These are phyloP conservation scores for Echinarachnius parma DNA, from an alignment of 53 echinoderm and acorn worm genomes.

Conservation along the genomic window DNA sequence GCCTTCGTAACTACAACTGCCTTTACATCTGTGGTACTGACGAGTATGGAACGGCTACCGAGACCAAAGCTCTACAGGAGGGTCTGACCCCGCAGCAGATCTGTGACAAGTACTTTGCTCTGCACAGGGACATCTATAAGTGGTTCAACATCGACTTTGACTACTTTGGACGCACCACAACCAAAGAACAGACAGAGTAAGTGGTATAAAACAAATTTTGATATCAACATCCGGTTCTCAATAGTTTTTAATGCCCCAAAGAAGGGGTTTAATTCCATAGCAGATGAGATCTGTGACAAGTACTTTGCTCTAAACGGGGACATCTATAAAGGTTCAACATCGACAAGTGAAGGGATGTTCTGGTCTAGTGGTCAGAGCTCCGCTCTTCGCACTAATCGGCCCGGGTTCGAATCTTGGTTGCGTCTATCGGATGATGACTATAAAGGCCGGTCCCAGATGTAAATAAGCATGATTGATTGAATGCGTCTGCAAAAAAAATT, in stretches of 20 bases:
- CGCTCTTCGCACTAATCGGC: no score
- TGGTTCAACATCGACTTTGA: conserved; percentile 98
- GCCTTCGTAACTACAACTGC: conserved; percentile 81
- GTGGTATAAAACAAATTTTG: no score
- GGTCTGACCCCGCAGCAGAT: conserved; percentile 91
- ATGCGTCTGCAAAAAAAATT: no score
- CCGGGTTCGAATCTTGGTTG: no score
- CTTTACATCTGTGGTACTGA: conserved; percentile 98
- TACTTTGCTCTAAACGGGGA: conserved; percentile 81
- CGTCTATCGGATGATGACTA: no score
- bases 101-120: conserved; percentile 89
- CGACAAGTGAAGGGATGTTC: no score
- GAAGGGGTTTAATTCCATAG: conserved; percentile 80
- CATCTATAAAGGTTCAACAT: conserved; percentile 90
- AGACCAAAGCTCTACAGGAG: conserved; percentile 94
- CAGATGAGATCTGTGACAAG: conserved; percentile 98
- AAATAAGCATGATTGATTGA: no score
- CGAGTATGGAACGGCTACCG: conserved; percentile 98
- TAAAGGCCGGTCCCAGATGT: no score
- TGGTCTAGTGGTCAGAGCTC: no score
- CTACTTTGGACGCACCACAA: conserved; percentile 90
- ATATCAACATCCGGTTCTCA: no score
- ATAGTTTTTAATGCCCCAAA: no score
- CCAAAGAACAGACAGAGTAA: conserved; percentile 88
- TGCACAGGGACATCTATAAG: conserved; percentile 81